Conservation (phyloP, 2,797 vertebrate species). For the Siniperca obscura region DNA sequence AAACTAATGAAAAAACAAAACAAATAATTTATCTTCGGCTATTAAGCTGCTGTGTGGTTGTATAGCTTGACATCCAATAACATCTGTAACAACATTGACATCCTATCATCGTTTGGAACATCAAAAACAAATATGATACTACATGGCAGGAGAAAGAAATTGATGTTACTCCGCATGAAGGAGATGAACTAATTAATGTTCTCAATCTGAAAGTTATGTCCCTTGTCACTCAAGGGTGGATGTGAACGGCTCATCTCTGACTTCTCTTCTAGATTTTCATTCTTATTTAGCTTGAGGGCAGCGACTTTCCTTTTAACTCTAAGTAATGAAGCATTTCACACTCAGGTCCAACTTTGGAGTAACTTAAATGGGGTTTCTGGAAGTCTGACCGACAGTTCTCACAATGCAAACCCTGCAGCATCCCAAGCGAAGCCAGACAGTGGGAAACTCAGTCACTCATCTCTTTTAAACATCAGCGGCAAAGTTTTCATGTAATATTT, state of each 20-base stretch:
- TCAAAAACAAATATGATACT: conserved; percentile 24
- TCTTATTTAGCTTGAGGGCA: conserved; percentile 58
- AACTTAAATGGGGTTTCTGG: conserved; percentile 56
- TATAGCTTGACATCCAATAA: not conserved
- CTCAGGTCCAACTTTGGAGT: conserved; percentile 52
- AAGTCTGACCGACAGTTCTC: conserved; percentile 61
- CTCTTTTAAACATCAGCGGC: conserved; percentile 39
- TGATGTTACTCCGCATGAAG: conserved; percentile 34
- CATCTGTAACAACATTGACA: conserved; percentile 10
- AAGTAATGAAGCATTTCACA: conserved; percentile 58
- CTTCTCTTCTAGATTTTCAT: conserved; percentile 50
- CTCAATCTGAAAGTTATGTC: conserved; percentile 50
- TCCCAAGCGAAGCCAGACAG: conserved; percentile 31
- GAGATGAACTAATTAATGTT: conserved; percentile 58
- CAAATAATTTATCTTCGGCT: not conserved
- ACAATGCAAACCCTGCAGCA: conserved; percentile 49
- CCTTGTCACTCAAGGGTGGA: conserved; percentile 61
- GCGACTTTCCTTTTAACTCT: conserved; percentile 52
- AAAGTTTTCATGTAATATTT: conserved; percentile 49
- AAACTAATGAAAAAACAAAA: not conserved
- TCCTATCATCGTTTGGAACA: not conserved
- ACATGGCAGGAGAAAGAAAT: conserved; percentile 18
- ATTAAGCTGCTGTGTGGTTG: not conserved
- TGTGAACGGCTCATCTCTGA: conserved; percentile 39
- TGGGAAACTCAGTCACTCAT: conserved; percentile 35